Conservation (phyloP, 2,113 vertebrate species). For the Anthoscopus minutus region DNA sequence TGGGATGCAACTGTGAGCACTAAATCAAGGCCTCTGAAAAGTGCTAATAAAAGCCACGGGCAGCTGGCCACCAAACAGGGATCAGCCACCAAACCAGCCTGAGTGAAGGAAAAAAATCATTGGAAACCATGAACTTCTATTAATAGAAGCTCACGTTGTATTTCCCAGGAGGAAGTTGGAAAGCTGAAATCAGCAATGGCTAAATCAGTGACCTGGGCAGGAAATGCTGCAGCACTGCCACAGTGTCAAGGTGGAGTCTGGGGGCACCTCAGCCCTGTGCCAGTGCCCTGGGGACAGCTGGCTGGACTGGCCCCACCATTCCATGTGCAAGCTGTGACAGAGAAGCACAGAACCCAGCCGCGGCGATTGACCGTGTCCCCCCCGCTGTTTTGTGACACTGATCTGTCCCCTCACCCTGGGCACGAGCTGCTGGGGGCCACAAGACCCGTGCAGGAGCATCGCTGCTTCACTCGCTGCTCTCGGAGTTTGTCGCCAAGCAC, state of each 20-base stretch:
- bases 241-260: neutral
- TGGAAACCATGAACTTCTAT: neutral
- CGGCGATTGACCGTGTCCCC: neutral
- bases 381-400: neutral
- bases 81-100: neutral
- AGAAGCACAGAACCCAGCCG: neutral
- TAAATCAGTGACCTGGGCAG: neutral
- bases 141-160: neutral
- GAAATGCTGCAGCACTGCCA: neutral
- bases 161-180: neutral
- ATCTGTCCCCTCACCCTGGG: neutral
- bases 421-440: neutral
- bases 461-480: neutral
- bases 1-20: neutral
- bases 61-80: neutral
- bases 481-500: neutral
- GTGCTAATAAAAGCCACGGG: neutral
- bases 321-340: neutral
- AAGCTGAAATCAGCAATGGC: neutral
- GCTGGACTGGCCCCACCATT: neutral
- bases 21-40: neutral
- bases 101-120: neutral
- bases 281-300: neutral
- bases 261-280: neutral
- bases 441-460: neutral